Conservation (phyloP, 2,888 invertebrate genomes). For the Pheosia tremula region DNA sequence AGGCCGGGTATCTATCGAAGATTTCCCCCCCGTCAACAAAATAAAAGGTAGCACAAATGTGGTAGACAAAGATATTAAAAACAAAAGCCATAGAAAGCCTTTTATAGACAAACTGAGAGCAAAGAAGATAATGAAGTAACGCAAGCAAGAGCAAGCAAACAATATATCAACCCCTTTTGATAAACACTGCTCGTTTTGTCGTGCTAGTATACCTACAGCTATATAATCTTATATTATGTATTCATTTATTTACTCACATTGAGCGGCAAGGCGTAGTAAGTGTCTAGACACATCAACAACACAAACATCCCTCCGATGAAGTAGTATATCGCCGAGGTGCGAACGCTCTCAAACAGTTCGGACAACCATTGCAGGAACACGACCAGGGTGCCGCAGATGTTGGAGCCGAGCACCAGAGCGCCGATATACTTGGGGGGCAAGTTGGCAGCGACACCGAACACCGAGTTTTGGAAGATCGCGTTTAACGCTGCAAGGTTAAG, state of each 20-base stretch:
- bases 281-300: conserved; percentile 96
- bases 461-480: conserved; percentile 98
- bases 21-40: too few relatives aligned
- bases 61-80: too few relatives aligned
- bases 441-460: conserved; percentile 97
- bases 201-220: too few relatives aligned
- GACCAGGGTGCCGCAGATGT: conserved; percentile 95
- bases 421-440: conserved; percentile 97
- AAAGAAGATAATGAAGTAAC: too few relatives aligned
- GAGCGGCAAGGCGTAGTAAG: conserved; percentile 97
- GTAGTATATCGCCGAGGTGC: conserved; percentile 98
- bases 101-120: too few relatives aligned
- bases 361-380: conserved; percentile 90
- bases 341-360: conserved; percentile 87
- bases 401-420: conserved; percentile 96
- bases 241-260: conserved; percentile 87
- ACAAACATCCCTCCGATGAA: conserved; percentile 97
- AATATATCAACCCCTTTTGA: too few relatives aligned
- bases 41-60: too few relatives aligned
- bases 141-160: too few relatives aligned
- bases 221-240: too few relatives aligned
- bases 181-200: too few relatives aligned
- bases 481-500: conserved; percentile 70
- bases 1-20: too few relatives aligned
- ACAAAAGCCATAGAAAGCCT: too few relatives aligned